phyloP scores from a whole-genome alignment of 1,140 invertebrate genomes.

The Parapsyche elsis region DNA sequence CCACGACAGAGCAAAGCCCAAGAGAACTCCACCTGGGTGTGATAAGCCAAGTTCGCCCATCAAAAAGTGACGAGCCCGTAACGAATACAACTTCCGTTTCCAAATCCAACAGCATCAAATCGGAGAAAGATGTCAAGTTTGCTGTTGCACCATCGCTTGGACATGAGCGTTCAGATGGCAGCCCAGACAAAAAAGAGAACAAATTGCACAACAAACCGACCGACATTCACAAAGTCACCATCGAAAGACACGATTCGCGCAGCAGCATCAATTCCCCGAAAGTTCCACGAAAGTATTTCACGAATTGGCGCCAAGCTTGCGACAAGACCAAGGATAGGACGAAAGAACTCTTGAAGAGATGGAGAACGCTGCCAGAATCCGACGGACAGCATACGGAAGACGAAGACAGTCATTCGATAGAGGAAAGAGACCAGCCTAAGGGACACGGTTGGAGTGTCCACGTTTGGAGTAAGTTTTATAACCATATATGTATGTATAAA shows the following conservation, averaged over 20 bases:
- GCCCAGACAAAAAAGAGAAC: constrained; percentile 36
- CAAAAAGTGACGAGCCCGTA: constrained; percentile 53
- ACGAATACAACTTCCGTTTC: constrained; percentile 29
- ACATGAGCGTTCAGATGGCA: constrained; percentile 45
- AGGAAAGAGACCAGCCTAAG: constrained; percentile 58
- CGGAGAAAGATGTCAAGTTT: constrained; percentile 59
- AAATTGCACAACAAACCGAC: not conserved
- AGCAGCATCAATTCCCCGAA: constrained; percentile 65
- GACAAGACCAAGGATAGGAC: constrained; percentile 76
- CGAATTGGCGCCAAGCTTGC: constrained; percentile 77
- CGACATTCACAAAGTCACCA: not conserved
- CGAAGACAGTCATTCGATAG: constrained; percentile 59
- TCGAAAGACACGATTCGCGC: constrained; percentile 51
- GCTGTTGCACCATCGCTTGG: constrained; percentile 14
- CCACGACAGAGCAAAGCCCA: constrained; percentile 57
- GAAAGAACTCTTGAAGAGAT: constrained; percentile 75
- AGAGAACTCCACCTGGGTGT: constrained; percentile 57
- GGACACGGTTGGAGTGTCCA: constrained; percentile 75
- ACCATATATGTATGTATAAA: too few relatives aligned
- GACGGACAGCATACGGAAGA: constrained; percentile 59
- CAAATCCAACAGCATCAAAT: constrained; percentile 58
- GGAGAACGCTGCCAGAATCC: constrained; percentile 73
- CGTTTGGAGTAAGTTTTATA: constrained; percentile 73
- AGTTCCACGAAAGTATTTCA: constrained; percentile 74
- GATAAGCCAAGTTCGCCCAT: constrained; percentile 44